Evolutionary conservation across 1,140 invertebrate species (phyloP).

Genomic region (Mactra quadrangularis): DNA sequence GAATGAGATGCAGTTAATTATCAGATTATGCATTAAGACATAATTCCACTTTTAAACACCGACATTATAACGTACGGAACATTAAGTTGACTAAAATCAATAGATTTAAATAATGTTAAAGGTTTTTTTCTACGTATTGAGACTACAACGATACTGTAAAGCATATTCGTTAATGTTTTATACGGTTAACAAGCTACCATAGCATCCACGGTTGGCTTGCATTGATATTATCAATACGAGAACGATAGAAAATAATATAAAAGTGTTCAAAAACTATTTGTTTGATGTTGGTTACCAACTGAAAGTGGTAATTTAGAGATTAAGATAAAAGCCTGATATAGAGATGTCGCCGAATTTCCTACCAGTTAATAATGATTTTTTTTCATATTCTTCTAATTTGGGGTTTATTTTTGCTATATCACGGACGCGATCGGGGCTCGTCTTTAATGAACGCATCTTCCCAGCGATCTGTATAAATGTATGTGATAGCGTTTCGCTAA

Average conservation of each 20-base stretch:
- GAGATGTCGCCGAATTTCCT: slow-evolving; percentile 55
- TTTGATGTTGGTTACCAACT: slow-evolving; percentile 39
- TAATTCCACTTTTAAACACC: too few species aligned
- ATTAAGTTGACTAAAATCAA: too few species aligned
- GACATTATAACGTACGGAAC: too few species aligned
- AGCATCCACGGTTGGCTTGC: too few species aligned
- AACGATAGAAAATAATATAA: slow-evolving; percentile 14
- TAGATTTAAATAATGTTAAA: too few species aligned
- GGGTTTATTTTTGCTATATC: slow-evolving; percentile 43
- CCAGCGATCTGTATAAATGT: slow-evolving; percentile 9
- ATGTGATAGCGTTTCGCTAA: background rate
- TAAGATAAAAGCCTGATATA: slow-evolving; percentile 52
- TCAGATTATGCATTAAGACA: too few species aligned
- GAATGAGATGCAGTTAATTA: too few species aligned
- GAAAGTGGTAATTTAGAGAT: slow-evolving; percentile 50
- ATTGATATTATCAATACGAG: too few species aligned
- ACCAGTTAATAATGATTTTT: slow-evolving; percentile 34
- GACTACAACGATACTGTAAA: too few species aligned
- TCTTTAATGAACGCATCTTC: slow-evolving; percentile 30
- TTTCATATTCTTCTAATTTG: slow-evolving; percentile 49
- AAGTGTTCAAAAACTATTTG: slow-evolving; percentile 40
- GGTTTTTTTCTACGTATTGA: too few species aligned
- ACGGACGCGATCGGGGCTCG: background rate
- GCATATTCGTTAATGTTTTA: too few species aligned
- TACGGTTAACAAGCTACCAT: too few species aligned